Conservation (phyloP, 2,888 invertebrate genomes). For the Eumacrocentrus americanus region DNA sequence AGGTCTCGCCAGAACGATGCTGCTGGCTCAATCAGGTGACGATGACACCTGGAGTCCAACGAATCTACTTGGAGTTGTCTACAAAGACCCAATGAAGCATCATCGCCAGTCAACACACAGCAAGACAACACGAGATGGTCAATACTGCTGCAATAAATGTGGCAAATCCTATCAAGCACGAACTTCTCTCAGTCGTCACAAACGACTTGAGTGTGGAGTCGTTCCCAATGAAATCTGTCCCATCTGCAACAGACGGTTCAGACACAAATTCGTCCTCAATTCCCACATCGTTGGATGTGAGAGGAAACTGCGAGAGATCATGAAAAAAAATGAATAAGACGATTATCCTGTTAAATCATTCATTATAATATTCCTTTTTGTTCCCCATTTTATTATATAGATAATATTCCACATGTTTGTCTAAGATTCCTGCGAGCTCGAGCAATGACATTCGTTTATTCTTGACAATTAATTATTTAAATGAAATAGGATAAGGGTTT, state of each 20-base stretch:
- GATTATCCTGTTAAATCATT: no score
- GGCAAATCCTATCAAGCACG: constrained; percentile 58
- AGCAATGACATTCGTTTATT: no score
- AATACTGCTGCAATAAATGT: constrained; percentile 57
- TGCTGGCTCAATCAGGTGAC: constrained; percentile 38
- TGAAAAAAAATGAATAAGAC: no score
- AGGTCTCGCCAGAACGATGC: constrained; percentile 48
- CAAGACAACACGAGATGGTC: constrained; percentile 30
- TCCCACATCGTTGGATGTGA: constrained; percentile 54
- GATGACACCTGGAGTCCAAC: constrained; percentile 32
- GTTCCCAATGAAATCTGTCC: constrained; percentile 59
- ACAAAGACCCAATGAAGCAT: constrained; percentile 16
- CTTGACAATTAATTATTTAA: no score
- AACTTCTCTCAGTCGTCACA: constrained; percentile 61
- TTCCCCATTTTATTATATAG: not conserved
- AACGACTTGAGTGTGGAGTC: constrained; percentile 61
- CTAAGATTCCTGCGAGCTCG: no score
- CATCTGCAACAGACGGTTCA: constrained; percentile 60
- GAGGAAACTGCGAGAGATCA: constrained; percentile 42
- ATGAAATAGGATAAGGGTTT: no score
- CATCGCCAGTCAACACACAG: not conserved
- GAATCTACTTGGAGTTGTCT: constrained; percentile 25
- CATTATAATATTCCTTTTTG: not conserved
- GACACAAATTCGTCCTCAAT: constrained; percentile 60
- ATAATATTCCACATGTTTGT: no score